Percentiles rank a stretch among this genome's conserved stretches.
These are phyloP conservation scores for Taxidea taxus DNA, from an alignment of 2,113 vertebrate species.

Conservation along the genomic window DNA sequence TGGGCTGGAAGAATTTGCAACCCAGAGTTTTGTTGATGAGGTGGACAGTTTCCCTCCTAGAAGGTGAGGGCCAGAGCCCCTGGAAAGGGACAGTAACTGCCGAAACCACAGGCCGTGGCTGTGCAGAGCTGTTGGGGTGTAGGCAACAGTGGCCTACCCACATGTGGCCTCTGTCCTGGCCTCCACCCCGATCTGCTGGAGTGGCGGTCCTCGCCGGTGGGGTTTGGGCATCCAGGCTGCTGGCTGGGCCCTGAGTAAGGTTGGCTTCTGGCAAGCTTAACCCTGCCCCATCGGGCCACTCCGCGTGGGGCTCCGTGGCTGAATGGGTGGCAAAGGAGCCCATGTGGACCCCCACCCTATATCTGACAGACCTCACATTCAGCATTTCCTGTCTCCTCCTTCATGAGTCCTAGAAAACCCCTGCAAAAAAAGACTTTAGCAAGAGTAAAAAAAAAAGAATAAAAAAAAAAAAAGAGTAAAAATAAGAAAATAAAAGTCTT, in stretches of 20 bases:
- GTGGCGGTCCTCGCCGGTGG: rapidly evolving
- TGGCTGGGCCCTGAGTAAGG: neutral
- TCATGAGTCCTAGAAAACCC: neutral
- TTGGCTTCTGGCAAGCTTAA: neutral
- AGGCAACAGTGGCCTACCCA: neutral
- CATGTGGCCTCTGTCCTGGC: neutral
- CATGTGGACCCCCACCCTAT: rapidly evolving
- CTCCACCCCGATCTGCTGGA: neutral
- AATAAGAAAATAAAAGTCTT: neutral
- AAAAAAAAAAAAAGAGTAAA: neutral
- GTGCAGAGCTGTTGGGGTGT: neutral
- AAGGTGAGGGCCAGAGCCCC: neutral
- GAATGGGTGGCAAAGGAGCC: neutral
- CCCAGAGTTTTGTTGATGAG: neutral
- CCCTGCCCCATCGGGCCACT: neutral
- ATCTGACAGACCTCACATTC: neutral
- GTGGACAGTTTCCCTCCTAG: neutral
- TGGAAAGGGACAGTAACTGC: neutral
- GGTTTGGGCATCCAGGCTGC: neutral
- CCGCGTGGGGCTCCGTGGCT: neutral
- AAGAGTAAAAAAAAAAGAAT: neutral
- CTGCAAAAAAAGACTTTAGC: neutral
- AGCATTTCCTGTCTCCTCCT: neutral
- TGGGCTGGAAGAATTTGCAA: neutral
- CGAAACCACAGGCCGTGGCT: neutral